phyloP scores from a whole-genome alignment of 2,888 invertebrate species.

The Aricia artaxerxes region DNA sequence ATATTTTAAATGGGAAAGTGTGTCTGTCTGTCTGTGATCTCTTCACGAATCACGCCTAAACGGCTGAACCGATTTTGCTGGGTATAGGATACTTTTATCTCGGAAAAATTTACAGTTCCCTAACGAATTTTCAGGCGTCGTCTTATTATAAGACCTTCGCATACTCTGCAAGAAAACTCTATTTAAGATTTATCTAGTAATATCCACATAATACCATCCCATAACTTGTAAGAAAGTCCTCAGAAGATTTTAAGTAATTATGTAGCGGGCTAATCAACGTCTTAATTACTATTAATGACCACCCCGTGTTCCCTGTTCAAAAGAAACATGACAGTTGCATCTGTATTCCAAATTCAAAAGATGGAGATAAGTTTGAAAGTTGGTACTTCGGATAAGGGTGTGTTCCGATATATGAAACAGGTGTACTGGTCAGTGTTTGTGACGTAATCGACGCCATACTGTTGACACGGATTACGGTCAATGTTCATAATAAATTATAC shows the following conservation, averaged over 20 bases:
- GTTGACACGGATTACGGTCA: no score
- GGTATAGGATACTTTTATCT: not conserved
- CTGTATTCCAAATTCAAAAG: conserved; percentile 24
- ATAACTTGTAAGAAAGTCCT: conserved; percentile 56
- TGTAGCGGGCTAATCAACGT: conserved; percentile 61
- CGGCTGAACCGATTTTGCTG: not conserved
- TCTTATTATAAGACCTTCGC: not conserved
- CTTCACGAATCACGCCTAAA: no score
- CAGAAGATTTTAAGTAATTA: conserved; percentile 74
- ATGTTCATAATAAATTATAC: no score
- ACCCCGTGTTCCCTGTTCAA: conserved; percentile 14
- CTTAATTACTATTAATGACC: conserved; percentile 63
- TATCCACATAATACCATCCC: conserved; percentile 46
- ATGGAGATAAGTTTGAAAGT: not conserved
- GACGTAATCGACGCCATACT: no score
- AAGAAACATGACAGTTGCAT: conserved; percentile 31
- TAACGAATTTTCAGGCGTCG: not conserved
- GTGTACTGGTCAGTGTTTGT: no score
- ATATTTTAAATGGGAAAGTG: no score
- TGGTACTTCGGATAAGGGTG: not conserved
- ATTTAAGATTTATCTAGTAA: not conserved
- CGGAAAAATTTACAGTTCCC: no score
- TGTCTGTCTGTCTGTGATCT: no score
- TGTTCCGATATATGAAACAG: not conserved
- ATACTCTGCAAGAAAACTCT: no score